Base-by-base conservation (phyloP, 2,888 invertebrate species). In the Orthosia incerta region DNA sequence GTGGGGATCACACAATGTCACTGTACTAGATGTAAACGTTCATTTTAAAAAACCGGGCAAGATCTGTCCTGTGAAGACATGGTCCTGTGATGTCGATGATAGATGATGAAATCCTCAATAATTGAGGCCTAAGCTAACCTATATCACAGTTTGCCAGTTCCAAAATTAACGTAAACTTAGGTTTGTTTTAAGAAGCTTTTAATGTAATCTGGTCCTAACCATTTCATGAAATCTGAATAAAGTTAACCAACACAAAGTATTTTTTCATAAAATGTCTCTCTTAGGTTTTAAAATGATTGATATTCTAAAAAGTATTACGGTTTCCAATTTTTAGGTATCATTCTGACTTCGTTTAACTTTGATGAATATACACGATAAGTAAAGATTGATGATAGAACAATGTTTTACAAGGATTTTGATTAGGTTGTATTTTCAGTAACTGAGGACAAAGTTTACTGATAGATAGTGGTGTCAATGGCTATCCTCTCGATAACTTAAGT, bases 401-500 rank as follows among this genome's bases (percentile, higher is more conserved):
- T 62, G 9, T 70, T 61, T 39, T 2, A 26, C 18, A 39, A 31
- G 46, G 18, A 79, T 46, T n/a, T 18, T 45, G 63, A 60, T 68
- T 64, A n/a, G 53, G 63, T 60, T 39, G 46, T 75, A 76, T 75
- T 63, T 74, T 67, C 62, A 39, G 63, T 51, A 56, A 61, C 26
- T 16, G 5, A 39, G 51, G 7, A 48, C 39, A 60, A 79, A 79
- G 51, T 81, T 78, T 69, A 67, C 70, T 61, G 60, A 69, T 69
- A 64, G 55, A 76, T 81, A 69, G 60, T 57, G 51, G 78, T 79
- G 78, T 79, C 69, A 65, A 76, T 61, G 60, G 64, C 16, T 79
- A 5, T 72, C 59, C 62, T 76, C 77, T 61, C 64, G 55, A 76
- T 76, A 79, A 81, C 60, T 76, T 76, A 76, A 20, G 62, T 51